Evolutionary conservation across 2,888 invertebrate genomes (phyloP).

Genomic region (Eristalinus aeneus): DNA sequence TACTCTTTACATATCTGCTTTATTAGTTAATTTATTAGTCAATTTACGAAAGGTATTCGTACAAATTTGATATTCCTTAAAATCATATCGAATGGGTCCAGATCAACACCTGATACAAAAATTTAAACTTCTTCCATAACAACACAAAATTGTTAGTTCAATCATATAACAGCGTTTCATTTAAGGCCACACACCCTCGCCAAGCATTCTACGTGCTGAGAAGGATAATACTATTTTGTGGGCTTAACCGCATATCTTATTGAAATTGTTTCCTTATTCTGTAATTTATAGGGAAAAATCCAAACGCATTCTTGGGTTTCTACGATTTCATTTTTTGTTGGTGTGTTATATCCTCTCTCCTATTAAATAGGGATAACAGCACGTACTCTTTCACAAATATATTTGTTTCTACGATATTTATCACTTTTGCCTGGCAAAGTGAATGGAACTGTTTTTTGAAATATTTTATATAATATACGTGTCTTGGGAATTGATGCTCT

Average conservation of each 20-base stretch:
- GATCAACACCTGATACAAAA: no score
- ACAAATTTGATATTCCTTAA: not conserved
- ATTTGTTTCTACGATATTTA: constrained; percentile 29
- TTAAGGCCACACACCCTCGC: constrained; percentile 10
- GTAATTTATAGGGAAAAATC: constrained; percentile 41
- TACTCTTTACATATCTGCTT: not conserved
- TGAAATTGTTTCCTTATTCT: constrained; percentile 53
- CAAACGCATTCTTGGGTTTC: constrained; percentile 33
- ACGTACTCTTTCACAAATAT: constrained; percentile 38
- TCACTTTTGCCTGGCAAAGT: not conserved
- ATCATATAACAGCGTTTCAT: constrained; percentile 10
- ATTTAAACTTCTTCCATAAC: not conserved
- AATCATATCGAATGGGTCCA: not conserved
- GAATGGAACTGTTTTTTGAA: not conserved
- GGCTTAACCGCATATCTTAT: constrained; percentile 49
- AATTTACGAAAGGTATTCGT: not conserved
- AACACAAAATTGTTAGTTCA: constrained; percentile 16
- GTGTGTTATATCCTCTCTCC: constrained; percentile 11
- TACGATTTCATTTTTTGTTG: constrained; percentile 29
- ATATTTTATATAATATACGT: constrained; percentile 53
- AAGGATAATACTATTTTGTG: constrained; percentile 34
- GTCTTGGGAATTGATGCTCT: constrained; percentile 33
- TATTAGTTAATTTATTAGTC: no score
- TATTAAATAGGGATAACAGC: constrained; percentile 38
- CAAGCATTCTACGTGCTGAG: constrained; percentile 28